Evolutionary conservation across 1,140 invertebrate genomes (phyloP), one percentile per base, ranked within the genome.

Genomic region (Lasioglossum albipes): DNA sequence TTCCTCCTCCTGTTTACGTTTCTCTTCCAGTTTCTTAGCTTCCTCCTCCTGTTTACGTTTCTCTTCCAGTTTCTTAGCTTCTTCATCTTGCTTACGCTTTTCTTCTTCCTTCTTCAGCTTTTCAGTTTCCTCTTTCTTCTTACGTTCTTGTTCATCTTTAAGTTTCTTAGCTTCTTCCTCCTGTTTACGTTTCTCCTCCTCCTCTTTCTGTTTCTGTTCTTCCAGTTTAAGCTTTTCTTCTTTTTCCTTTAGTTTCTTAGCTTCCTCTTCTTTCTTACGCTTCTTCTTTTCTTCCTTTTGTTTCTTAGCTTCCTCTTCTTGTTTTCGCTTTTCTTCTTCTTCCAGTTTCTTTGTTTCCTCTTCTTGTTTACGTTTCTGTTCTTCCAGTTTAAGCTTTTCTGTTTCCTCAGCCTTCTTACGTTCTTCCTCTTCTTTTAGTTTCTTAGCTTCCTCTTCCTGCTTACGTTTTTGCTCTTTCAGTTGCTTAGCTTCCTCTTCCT

Each of bases 161-260:
- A 18, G 13, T 54, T 54, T 54, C 16, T 16, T 16, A 54, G 52
- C 52, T 16, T 81, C 78, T 22, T 67, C 72, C 75, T 89, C 77
- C 41, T 84, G 68, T n/a, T 83, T 85, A 54, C 81, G 66, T 68
- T 90, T 78, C 59, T 79, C 59, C 42, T 79, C 69, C 0, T 68
- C 65, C 59, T 61, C 64, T 70, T 64, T 62, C n/a, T 67, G 68
- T 36, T 79, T 67, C 70, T 68, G 0, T 87, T 81, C 42, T 9
- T 80, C 66, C 77, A 84, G 61, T 64, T 86, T 85, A 64, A 10
- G 72, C 65, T 27, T 83, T 72, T 31, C 75, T 57, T 57, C 45
- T 65, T 88, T 57, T 41, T 75, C 72, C 64, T 78, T 68, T 73
- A 84, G 57, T 71, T 86, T 86, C 70, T 81, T 65, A 6, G 71